Evolutionary conservation across 2,888 invertebrate species (phyloP).

Genomic region (Leptinotarsa haldemani): DNA sequence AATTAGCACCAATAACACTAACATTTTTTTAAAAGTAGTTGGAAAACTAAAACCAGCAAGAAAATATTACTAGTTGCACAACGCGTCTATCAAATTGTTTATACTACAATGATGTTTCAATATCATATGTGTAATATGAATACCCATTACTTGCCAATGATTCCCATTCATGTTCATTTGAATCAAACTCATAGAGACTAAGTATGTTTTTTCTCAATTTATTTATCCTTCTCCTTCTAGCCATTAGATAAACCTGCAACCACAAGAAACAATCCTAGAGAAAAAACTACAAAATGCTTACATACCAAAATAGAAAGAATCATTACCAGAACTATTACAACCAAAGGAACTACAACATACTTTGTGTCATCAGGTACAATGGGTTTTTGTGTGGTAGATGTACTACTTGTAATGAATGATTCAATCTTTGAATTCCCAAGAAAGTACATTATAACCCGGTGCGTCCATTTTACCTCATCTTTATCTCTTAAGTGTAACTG

Average conservation of each 20-base stretch:
- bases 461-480: constrained; percentile 7
- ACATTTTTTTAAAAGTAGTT: too few relatives aligned
- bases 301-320: constrained; percentile 63
- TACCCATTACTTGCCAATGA: constrained; percentile 65
- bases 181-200: constrained; percentile 77
- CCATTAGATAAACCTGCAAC: constrained; percentile 68
- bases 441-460: constrained; percentile 34
- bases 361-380: constrained; percentile 55
- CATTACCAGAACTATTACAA: constrained; percentile 62
- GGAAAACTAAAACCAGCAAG: background rate
- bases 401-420: constrained; percentile 34
- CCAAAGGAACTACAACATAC: constrained; percentile 62
- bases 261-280: background rate
- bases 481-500: background rate
- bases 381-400: constrained; percentile 35
- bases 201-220: constrained; percentile 73
- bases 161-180: constrained; percentile 79
- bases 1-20: too few relatives aligned
- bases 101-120: constrained; percentile 28
- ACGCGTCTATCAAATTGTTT: background rate
- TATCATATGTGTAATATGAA: constrained; percentile 54
- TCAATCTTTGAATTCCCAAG: constrained; percentile 37
- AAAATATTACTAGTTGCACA: background rate
- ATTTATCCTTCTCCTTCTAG: constrained; percentile 69
- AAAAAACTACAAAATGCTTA: constrained; percentile 16